Base-by-base conservation (phyloP, 2,888 invertebrate genomes). In the Melieria omissa region DNA sequence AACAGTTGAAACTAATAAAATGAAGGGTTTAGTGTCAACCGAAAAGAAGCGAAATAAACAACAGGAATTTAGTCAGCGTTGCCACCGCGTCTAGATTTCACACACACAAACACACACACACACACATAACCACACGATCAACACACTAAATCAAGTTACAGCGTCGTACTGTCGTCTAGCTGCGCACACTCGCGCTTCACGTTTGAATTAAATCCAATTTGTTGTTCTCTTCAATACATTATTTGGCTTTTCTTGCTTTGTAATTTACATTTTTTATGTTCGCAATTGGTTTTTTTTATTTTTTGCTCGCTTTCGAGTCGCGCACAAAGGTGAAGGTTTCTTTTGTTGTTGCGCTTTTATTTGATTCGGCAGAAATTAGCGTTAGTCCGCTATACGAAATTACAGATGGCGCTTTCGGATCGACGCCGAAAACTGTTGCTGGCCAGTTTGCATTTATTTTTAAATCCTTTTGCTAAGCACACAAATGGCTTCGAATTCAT, bases 311-410 rank as follows among this genome's bases (percentile, higher is more conserved):
- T 55, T 57, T 44, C 47, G 16, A 42, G 12, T 54, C 12, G 8
- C 6, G n/a, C 44, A 5, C 42, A 47, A 67, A 67, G 66, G 49
- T 58, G 66, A 66, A 65, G 65, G 65, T 52, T 62, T 42, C 54
- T 45, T 61, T 61, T 61, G 45, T 61, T 62, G 52, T 60, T 67
- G 58, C 6, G 10, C 16, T 16, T 16, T 5, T 29, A 58, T 58
- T 58, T 2, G 45, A 49, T n/a, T 57, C 47, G 10, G 57, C 46
- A 14, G 41, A 29, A 29, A 29, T 29, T 29, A 29, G 29, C 2
- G 29, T 29, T 29, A 29, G 29, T 29, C 29, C 29, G 29, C 29
- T 29, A 29, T 29, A 29, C 29, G 29, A 29, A 9, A 58, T 58
- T 58, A 58, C 16, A 58, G 58, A 16, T 58, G 16, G 29, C 58